Evolutionary conservation across 2,888 invertebrate species (phyloP), one percentile per base, ranked within the genome.

Genomic region (Parelbella ahira): DNA sequence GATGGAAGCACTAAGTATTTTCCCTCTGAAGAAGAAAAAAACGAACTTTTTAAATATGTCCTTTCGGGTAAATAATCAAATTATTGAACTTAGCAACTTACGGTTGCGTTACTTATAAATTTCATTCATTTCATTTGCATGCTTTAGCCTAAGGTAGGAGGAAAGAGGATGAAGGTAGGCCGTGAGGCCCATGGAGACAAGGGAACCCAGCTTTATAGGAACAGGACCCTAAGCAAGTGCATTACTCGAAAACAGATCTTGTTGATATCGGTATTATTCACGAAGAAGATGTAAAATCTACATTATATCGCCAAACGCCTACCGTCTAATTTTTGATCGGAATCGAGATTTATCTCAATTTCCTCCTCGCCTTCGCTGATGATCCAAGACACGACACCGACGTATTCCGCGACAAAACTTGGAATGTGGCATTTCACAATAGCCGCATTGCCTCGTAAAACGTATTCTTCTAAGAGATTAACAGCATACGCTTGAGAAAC

Each of bases 1-100:
- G 97, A 96, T 55, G 97, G 95, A 48, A 98, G 89, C 27, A 98
- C 97, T 78, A 97, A 91, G 74, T 97, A 97, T 91, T 98, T 97
- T 60, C 96, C 97, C 86, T 97, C 98, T 97, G 89, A 51, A 47
- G 56, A 61, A 62, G 56, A 51, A 13, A 27, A n/a, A n/a, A n/a
- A n/a, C n/a, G n/a, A n/a, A n/a, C n/a, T n/a, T n/a, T n/a, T n/a
- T n/a, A n/a, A n/a, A n/a, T n/a, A n/a, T n/a, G n/a, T n/a, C n/a
- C n/a, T n/a, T n/a, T n/a, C n/a, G n/a, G n/a, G n/a, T 15, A 15
- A 15, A 4, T 15, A 15, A 15, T 15, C 15, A 15, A 15, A 15
- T 15, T 15, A 48, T 56, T 49, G 13, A 45, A 34, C 68, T 75
- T 52, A 55, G 56, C 79, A 75, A 74, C 80, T 32, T 78, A 83